A percentile compares a stretch with the other conserved stretches of the same genome.
These are phyloP conservation scores for Sardinella longiceps DNA, from an alignment of 2,797 vertebrate genomes.

Conservation along the genomic window DNA sequence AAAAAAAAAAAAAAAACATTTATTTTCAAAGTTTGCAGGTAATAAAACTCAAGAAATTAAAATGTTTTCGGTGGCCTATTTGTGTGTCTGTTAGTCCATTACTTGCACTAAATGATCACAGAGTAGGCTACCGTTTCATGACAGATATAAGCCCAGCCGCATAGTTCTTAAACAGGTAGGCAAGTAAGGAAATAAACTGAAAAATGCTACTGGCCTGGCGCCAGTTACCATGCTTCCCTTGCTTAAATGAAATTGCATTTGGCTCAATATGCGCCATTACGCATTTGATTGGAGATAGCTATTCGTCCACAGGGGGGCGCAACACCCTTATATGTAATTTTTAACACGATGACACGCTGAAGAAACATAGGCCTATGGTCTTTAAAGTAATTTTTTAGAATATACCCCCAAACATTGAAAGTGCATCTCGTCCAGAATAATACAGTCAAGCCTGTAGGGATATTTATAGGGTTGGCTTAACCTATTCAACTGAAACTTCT, in stretches of 20 bases:
- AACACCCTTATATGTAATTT: background rate
- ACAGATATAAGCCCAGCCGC: background rate
- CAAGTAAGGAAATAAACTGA: background rate
- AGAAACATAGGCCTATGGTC: background rate
- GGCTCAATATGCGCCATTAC: background rate
- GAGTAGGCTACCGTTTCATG: background rate
- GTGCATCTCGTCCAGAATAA: no score
- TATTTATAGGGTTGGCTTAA: no score
- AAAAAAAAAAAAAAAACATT: conserved; percentile 41
- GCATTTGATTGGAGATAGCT: background rate
- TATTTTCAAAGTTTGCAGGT: conserved; percentile 51
- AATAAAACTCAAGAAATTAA: conserved; percentile 51
- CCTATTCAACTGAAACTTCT: no score
- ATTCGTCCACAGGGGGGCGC: background rate
- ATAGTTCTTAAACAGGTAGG: background rate
- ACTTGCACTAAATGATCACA: background rate
- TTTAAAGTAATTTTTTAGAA: background rate
- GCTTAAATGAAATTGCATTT: background rate
- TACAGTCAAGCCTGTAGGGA: no score
- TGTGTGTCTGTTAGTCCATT: background rate
- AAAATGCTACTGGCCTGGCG: background rate
- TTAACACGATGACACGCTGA: background rate
- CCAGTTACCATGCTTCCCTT: background rate
- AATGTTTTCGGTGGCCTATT: background rate
- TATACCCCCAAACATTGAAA: background rate